A percentile compares a stretch with the other conserved stretches of the same genome.
phyloP scores from a whole-genome alignment of 2,888 invertebrate genomes.

The Pseudococcus viburni region DNA sequence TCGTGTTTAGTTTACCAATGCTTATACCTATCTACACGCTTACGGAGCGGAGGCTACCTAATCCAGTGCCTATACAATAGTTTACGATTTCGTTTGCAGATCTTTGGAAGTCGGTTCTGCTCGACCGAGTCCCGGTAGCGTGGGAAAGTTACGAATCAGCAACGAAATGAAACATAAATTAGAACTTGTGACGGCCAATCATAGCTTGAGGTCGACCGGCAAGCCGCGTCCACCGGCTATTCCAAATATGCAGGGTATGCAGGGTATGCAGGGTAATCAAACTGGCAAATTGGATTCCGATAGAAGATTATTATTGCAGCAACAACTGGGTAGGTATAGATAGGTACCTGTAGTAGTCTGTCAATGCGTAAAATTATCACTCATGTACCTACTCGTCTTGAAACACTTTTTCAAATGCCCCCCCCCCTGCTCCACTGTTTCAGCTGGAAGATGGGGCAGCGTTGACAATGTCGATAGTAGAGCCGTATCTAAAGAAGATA shows the following conservation, averaged over 20 bases:
- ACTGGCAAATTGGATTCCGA: constrained; percentile 89
- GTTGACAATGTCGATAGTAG: constrained; percentile 72
- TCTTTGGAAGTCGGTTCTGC: constrained; percentile 88
- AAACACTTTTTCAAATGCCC: too few species aligned
- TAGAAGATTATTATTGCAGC: constrained; percentile 80
- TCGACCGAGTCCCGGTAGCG: constrained; percentile 87
- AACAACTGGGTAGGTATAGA: constrained; percentile 76
- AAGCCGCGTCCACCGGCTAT: constrained; percentile 69
- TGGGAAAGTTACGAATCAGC: constrained; percentile 90
- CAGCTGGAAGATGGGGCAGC: constrained; percentile 77
- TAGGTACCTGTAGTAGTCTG: background rate
- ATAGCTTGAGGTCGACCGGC: constrained; percentile 83
- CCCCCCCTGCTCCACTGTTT: too few species aligned
- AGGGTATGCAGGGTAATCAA: constrained; percentile 71
- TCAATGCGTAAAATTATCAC: too few species aligned
- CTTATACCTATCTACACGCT: background rate
- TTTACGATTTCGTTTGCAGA: constrained; percentile 65
- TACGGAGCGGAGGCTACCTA: too few species aligned
- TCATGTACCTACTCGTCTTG: too few species aligned
- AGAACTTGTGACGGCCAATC: constrained; percentile 90
- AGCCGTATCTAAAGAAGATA: constrained; percentile 69
- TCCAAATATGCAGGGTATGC: constrained; percentile 69
- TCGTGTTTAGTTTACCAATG: background rate
- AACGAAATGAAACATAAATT: constrained; percentile 92
- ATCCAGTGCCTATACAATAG: too few species aligned